Evolutionary conservation across 2,888 invertebrate species (phyloP), one percentile per base, ranked within the genome.

Genomic region (Piscicola geometra): DNA sequence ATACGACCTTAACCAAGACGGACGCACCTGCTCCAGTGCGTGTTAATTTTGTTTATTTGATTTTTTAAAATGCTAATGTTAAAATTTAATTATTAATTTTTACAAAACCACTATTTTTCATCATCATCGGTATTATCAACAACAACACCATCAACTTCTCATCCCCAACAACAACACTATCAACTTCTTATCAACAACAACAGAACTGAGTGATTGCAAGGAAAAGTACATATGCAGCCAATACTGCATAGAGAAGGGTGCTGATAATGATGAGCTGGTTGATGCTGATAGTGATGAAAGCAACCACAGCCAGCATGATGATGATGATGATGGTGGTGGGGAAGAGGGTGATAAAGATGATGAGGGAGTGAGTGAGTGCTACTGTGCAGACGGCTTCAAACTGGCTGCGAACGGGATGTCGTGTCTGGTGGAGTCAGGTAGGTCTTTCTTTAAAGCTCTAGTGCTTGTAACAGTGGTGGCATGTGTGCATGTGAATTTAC

Each of bases 1-100:
- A 33, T 77, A 89, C 70, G 83, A 84, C 64, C 85, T 90, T 70
- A 87, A 89, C 36, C 82, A 88, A 30, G 90, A 90, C 84, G 88
- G 90, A 71, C 86, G 89, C 56, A 80, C 83, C 9, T 86, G 86
- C 80, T 77, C 74, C n/a, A 77, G 81, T 80, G 76, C 78, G 77
- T 47, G 50, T 47, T 9, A 21, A 47, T 9, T 15, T 47, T 47
- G 50, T 9, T 47, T 47, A n/a, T n/a, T n/a, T n/a, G n/a, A n/a
- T n/a, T n/a, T n/a, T n/a, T n/a, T n/a, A n/a, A n/a, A n/a, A n/a
- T n/a, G n/a, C n/a, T n/a, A n/a, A n/a, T n/a, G n/a, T n/a, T n/a
- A n/a, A n/a, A n/a, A n/a, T n/a, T n/a, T n/a, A n/a, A 47, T 47
- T 47, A 47, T 47, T 47, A 47, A 9, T 47, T 15, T 47, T 47